Evolutionary conservation across 2,888 invertebrate species (phyloP).

Genomic region (Scaptodrosophila latifasciaeformis): DNA sequence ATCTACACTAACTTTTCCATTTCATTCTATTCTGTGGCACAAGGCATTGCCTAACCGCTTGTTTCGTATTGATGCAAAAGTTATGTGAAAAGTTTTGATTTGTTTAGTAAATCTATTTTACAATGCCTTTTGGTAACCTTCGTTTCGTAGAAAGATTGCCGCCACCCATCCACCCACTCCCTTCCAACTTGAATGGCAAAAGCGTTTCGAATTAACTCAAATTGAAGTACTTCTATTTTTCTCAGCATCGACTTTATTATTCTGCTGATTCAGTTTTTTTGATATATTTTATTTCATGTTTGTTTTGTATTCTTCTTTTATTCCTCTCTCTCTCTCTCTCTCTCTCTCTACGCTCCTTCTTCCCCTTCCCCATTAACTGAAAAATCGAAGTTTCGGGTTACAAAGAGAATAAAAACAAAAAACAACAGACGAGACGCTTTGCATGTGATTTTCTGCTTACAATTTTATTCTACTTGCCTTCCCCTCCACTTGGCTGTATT

Average conservation of each 20-base stretch:
- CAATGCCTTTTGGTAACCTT: constrained; percentile 21
- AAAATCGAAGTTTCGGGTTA: too few species aligned
- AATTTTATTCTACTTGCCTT: neutral
- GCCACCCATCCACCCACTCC: constrained; percentile 6
- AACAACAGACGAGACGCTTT: too few species aligned
- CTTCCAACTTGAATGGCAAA: constrained; percentile 33
- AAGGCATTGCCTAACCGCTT: neutral
- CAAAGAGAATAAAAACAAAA: too few species aligned
- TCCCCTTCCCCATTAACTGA: neutral
- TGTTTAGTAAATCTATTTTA: constrained; percentile 61
- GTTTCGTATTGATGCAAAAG: constrained; percentile 55
- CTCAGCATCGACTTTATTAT: constrained; percentile 28
- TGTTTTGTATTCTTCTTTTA: constrained; percentile 15
- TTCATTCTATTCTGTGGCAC: too few species aligned
- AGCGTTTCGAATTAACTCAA: constrained; percentile 50
- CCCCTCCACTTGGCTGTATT: neutral
- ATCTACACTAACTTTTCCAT: too few species aligned
- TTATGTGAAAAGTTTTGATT: constrained; percentile 70
- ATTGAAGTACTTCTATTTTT: constrained; percentile 45
- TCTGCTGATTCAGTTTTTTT: constrained; percentile 23
- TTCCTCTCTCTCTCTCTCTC: constrained; percentile 6
- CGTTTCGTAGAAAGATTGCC: neutral
- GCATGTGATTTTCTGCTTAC: too few species aligned
- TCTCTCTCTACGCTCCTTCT: neutral
- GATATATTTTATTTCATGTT: constrained; percentile 14